Conservation (phyloP, 2,113 vertebrate genomes). For the Halcyon senegalensis region DNA sequence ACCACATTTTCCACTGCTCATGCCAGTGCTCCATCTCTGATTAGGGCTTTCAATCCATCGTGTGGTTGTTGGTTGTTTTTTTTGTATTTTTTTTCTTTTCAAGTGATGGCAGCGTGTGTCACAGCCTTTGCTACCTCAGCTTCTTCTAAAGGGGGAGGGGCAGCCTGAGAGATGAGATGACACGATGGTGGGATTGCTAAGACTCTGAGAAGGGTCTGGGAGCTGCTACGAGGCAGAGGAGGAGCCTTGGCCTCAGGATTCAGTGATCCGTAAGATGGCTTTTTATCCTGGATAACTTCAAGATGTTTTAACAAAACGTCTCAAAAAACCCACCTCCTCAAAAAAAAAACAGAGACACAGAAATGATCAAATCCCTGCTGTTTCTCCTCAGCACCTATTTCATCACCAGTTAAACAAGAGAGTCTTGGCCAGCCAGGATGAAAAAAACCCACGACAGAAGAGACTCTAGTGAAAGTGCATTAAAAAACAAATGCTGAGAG, state of each 20-base stretch:
- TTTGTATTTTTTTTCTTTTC: neutral
- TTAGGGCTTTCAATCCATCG: neutral
- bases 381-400: neutral
- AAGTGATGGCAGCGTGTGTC: neutral
- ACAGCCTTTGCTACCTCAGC: neutral
- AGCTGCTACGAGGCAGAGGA: neutral
- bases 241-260: neutral
- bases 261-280: neutral
- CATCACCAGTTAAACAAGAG: neutral
- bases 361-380: neutral
- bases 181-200: neutral
- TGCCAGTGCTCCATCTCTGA: neutral
- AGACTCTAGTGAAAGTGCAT: neutral
- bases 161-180: neutral
- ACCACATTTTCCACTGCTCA: slow-evolving; percentile 25
- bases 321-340: neutral
- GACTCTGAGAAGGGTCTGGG: neutral
- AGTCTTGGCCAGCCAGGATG: neutral
- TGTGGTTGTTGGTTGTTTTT: neutral
- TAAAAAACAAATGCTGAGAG: neutral
- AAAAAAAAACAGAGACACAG: neutral
- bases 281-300: neutral
- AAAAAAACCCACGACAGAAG: neutral
- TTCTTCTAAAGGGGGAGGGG: neutral
- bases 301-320: neutral